A percentile compares a stretch with the other conserved stretches of the same genome.
These are phyloP conservation scores for Thamnophis elegans DNA, from an alignment of 2,797 vertebrate species.

Conservation along the genomic window DNA sequence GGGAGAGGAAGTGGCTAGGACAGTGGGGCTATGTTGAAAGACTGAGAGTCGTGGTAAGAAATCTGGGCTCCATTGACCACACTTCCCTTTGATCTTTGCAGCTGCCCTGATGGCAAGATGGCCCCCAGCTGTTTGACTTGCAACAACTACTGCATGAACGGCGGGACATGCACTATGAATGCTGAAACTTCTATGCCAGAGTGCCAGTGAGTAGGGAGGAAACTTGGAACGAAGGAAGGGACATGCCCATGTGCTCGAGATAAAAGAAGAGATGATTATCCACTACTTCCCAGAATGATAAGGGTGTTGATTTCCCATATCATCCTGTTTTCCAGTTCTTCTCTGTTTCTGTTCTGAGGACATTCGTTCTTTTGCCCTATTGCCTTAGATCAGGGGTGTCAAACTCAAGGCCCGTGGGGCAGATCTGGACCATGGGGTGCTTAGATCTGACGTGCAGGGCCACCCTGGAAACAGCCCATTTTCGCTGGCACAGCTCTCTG, in stretches of 20 bases:
- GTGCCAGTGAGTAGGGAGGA: conserved; percentile 81
- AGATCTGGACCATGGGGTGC: too few relatives aligned
- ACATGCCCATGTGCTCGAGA: background rate
- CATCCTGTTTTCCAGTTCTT: background rate
- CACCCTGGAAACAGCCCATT: too few relatives aligned
- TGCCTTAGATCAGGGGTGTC: background rate
- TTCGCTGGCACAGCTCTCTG: too few relatives aligned
- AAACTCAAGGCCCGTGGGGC: too few relatives aligned
- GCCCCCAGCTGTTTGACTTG: conserved; percentile 91
- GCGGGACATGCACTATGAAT: conserved; percentile 85
- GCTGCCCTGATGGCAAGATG: conserved; percentile 81
- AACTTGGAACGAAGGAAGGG: fast-evolving
- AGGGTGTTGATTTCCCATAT: too few relatives aligned
- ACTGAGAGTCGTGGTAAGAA: background rate
- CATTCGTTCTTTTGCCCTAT: background rate
- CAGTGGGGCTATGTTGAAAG: background rate
- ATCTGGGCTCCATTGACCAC: background rate
- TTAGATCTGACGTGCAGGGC: too few relatives aligned
- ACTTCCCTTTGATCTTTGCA: conserved; percentile 48
- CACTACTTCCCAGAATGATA: background rate
- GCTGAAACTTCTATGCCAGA: conserved; percentile 80
- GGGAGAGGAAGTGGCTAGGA: background rate
- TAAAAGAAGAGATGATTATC: background rate
- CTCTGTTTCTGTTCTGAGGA: background rate
- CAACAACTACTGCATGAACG: conserved; percentile 85